Percentiles rank a stretch among this genome's conserved stretches.
These are phyloP conservation scores for Felis chaus DNA, from an alignment of 2,113 vertebrate species.

Conservation along the genomic window DNA sequence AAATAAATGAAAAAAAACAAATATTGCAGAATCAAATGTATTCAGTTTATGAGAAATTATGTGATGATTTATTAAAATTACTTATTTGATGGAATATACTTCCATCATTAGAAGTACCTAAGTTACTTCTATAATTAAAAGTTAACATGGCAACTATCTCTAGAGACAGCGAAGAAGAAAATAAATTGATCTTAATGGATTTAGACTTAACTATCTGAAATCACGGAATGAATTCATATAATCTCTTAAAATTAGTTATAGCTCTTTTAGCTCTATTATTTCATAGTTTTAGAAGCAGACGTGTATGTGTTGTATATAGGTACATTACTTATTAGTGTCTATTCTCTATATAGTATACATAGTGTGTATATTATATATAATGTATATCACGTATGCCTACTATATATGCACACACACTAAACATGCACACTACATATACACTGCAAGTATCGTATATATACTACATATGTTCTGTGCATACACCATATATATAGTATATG, in stretches of 20 bases:
- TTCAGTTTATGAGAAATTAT: not conserved
- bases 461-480: not conserved
- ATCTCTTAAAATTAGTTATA: not conserved
- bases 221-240: not conserved
- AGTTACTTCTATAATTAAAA: not conserved
- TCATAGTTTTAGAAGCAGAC: not conserved
- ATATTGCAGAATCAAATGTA: not conserved
- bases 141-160: not conserved
- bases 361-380: not conserved
- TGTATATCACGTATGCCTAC: too few relatives aligned
- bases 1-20: not conserved
- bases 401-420: too few relatives aligned
- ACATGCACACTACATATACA: too few relatives aligned
- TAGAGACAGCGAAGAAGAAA: not conserved
- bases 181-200: not conserved
- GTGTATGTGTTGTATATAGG: not conserved
- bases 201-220: not conserved
- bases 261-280: not conserved
- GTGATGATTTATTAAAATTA: not conserved
- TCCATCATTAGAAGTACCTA: not conserved
- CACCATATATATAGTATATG: not conserved
- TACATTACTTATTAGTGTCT: not conserved
- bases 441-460: not conserved
- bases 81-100: not conserved
- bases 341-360: not conserved